A percentile compares a stretch with the other conserved stretches of the same genome.
These are phyloP conservation scores for Theonella swinhoei DNA, from an alignment of 37 sponge, comb jelly and placozoan species.

Conservation along the genomic window DNA sequence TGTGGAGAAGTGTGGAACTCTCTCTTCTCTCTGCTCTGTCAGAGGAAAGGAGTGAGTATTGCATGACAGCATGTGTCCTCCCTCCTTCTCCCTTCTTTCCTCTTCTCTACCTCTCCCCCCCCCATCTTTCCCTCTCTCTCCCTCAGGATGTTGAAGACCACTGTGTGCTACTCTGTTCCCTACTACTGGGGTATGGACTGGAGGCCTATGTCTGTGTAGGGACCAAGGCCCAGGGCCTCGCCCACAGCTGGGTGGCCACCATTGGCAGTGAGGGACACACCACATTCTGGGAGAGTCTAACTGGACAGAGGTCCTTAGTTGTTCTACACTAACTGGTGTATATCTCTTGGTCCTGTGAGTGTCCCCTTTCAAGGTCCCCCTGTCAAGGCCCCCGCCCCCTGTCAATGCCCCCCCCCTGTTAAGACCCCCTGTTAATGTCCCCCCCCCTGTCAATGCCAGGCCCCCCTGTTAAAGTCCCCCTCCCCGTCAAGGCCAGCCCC, in stretches of 20 bases:
- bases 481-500: too few species aligned
- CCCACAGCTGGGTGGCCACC: slow-evolving; percentile 94
- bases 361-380: too few species aligned
- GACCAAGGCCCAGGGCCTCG: slow-evolving; percentile 69
- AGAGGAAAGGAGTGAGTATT: slow-evolving; percentile 81
- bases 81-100: not conserved
- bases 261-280: slow-evolving; percentile 55
- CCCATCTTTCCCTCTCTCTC: too few species aligned
- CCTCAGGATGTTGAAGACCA: slow-evolving; percentile 91
- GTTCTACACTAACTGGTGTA: too few species aligned
- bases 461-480: too few species aligned
- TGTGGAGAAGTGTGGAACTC: slow-evolving; percentile 79
- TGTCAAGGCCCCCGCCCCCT: too few species aligned
- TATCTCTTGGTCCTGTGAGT: too few species aligned
- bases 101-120: too few species aligned
- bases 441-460: too few species aligned
- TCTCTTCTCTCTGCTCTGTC: slow-evolving; percentile 52
- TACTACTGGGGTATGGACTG: slow-evolving; percentile 94
- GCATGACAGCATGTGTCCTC: not conserved
- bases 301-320: slow-evolving; percentile 98
- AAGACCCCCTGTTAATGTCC: too few species aligned
- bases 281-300: slow-evolving; percentile 95
- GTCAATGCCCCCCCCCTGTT: too few species aligned
- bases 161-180: slow-evolving; percentile 86
- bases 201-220: slow-evolving; percentile 95